Base-by-base conservation (phyloP, 1,140 invertebrate species). In the Polyergus mexicanus region DNA sequence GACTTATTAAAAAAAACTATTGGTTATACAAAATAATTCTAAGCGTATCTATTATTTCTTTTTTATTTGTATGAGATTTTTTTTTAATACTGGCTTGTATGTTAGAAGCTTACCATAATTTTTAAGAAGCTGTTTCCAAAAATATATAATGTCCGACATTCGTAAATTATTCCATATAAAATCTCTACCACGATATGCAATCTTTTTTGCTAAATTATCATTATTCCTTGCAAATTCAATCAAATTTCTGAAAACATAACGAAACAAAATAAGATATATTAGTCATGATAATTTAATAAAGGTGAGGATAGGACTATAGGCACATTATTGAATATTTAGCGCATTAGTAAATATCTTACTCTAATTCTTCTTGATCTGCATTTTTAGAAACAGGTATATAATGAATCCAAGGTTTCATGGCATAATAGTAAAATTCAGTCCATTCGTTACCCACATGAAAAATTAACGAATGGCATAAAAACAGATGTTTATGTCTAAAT, bases 401-500 rank as follows among this genome's bases (percentile, higher is more conserved):
- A 95, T 99, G 99, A 65, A 99, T 96, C 99, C 99, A 99, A 3
- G 99, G 98, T 94, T 98, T 98, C 89, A 99, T 95, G 47, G 97
- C 96, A 32, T 97, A 96, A 93, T 99, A 99, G 94, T 99, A 99
- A 95, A 99, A 99, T 95, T 99, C 99, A 35, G 97, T 95, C 99
- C 99, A 99, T 87, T 99, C 98, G 90, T 98, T 96, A 0, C 98
- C 98, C 22, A 99, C 98, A 95, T 99, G 98, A 92, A 99, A 98
- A 0, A 99, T 98, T n/a, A 99, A 93, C 0, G 98, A 99, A 89
- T 97, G 96, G 94, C 99, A 99, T 0, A 99, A 94, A 93, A 99
- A 99, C 38, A 99, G 96, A 95, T 99, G 99, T 92, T 99, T 99
- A 41, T 99, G 97, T n/a, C 99, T 96, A 94, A 99, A 99, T 94